Evolutionary conservation across 2,888 invertebrate genomes (phyloP).

Genomic region (Aromia moschata): DNA sequence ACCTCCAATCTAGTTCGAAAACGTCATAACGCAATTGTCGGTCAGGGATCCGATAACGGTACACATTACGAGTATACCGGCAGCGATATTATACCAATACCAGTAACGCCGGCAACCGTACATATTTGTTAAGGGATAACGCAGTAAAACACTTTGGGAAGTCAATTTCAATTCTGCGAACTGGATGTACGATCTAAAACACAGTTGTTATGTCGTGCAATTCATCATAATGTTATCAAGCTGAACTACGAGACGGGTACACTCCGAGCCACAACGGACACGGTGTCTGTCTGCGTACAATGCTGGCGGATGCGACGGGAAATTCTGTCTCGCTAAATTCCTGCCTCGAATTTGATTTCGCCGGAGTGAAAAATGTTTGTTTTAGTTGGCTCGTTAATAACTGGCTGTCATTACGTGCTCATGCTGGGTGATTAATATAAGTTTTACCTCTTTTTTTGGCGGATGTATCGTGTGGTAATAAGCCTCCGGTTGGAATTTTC

Average conservation of each 20-base stretch:
- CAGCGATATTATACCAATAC: too few relatives aligned
- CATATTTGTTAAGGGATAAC: background rate
- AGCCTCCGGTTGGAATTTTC: too few relatives aligned
- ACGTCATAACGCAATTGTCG: too few relatives aligned
- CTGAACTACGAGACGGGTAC: constrained; percentile 38
- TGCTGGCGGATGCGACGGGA: constrained; percentile 4
- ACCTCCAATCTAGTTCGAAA: too few relatives aligned
- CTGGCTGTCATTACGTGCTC: too few relatives aligned
- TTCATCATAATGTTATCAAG: constrained; percentile 48
- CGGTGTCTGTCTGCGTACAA: constrained; percentile 20
- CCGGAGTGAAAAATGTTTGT: constrained; percentile 30
- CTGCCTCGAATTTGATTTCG: constrained; percentile 28
- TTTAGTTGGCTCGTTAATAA: constrained; percentile 17
- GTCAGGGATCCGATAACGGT: background rate
- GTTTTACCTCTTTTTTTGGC: too few relatives aligned
- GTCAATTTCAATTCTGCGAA: constrained; percentile 45
- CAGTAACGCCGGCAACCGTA: too few relatives aligned
- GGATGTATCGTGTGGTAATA: too few relatives aligned
- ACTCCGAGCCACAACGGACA: constrained; percentile 28
- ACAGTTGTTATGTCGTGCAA: constrained; percentile 41
- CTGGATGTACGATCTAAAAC: constrained; percentile 41
- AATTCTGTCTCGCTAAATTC: constrained; percentile 3
- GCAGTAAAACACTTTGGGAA: constrained; percentile 22
- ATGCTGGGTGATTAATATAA: too few relatives aligned
- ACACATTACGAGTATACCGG: too few relatives aligned